Evolutionary conservation across 2,888 invertebrate genomes (phyloP), one percentile per base, ranked within the genome.

Genomic region (Litoditis marina): DNA sequence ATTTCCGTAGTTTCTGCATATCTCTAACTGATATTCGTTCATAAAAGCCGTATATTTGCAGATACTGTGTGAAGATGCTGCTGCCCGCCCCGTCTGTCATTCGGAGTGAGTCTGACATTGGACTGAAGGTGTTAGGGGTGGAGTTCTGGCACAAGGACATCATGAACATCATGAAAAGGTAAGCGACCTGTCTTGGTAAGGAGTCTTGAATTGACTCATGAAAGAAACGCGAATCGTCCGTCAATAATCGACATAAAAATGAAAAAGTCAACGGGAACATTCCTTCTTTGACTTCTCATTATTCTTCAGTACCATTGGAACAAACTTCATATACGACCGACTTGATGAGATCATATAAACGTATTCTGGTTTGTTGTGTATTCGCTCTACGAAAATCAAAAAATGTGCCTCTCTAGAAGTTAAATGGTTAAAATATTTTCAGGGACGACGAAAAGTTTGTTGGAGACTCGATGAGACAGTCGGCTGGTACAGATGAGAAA

Each of bases 61-160:
- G 69, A 27, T 70, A 71, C 61, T 79, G 76, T 58, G 58, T 44
- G 34, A 76, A 74, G 63, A 80, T 80, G 80, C 61, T 69, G 47
- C 51, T 77, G 16, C 60, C 74, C 3, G 32, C 71, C 19, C 77
- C 80, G 11, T 64, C 53, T 39, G 42, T 75, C n/a, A 39, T 13
- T 11, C 44, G 65, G 25, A 63, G 30, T 16, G 47, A 62, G 11
- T 31, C 30, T 2, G 64, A 71, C 27, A 31, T 49, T 8, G 77
- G 75, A 22, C 59, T 78, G 16, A 65, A 67, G 42, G 54, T 77
- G 2, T 59, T 72, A 25, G 69, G 65, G 2, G 50, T 69, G n/a
- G 59, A 66, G 1, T 66, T 78, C 51, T 74, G 74, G 73, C 64
- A 53, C 36, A 46, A 60, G 6, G 68, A 68, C 25, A 64, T 73